A percentile compares a stretch with the other conserved stretches of the same genome.
phyloP scores from a whole-genome alignment of 2,888 invertebrate species.

The Brassicogethes aeneus region DNA sequence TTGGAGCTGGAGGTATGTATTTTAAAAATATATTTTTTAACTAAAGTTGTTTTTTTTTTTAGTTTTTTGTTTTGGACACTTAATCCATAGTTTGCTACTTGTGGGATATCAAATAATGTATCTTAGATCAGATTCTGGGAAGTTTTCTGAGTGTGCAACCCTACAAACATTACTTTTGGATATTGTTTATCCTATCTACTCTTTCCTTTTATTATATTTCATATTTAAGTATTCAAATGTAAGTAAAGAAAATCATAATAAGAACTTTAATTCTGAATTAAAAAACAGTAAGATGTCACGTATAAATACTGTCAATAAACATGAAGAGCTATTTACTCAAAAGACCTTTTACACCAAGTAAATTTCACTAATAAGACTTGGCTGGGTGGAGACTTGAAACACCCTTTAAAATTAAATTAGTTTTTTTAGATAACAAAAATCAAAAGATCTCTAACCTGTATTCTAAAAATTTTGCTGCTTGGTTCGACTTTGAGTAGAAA shows the following conservation, averaged over 20 bases:
- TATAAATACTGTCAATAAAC: too few species aligned
- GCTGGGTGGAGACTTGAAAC: too few species aligned
- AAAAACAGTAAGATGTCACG: too few species aligned
- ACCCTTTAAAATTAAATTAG: too few species aligned
- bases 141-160: conserved; percentile 53
- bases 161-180: conserved; percentile 53
- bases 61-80: conserved; percentile 72
- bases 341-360: too few species aligned
- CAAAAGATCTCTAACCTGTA: too few species aligned
- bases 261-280: not conserved
- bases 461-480: too few species aligned
- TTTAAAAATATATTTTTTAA: conserved; percentile 5
- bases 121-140: conserved; percentile 44
- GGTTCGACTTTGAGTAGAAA: too few species aligned
- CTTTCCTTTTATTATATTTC: conserved; percentile 68
- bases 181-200: conserved; percentile 62
- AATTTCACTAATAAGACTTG: too few species aligned
- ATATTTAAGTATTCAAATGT: conserved; percentile 78
- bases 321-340: too few species aligned
- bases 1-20: conserved; percentile 57
- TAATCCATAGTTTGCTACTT: conserved; percentile 64
- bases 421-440: too few species aligned
- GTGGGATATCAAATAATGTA: conserved; percentile 60
- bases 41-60: conserved; percentile 23
- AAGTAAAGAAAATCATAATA: conserved; percentile 27